Percentiles rank a stretch among this genome's conserved stretches.
phyloP scores from a whole-genome alignment of 1,140 invertebrate species.

The Saccostrea cuccullata region DNA sequence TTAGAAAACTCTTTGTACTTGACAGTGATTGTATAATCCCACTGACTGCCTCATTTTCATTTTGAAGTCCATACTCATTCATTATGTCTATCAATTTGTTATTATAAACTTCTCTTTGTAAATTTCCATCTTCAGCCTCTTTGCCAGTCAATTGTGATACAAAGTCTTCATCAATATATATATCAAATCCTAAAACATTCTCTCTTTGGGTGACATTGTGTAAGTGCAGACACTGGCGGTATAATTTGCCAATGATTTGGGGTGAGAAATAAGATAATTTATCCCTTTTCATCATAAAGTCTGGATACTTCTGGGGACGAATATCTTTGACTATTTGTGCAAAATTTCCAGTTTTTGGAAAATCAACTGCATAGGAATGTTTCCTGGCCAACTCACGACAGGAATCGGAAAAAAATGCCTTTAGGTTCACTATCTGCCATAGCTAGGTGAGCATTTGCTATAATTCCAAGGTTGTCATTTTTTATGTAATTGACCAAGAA shows the following conservation, averaged over 20 bases:
- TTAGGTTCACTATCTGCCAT: constrained; percentile 26
- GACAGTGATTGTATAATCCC: constrained; percentile 32
- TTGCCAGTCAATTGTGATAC: background rate
- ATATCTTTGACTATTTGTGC: constrained; percentile 23
- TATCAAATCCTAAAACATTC: background rate
- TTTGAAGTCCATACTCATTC: constrained; percentile 40
- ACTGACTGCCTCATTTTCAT: constrained; percentile 39
- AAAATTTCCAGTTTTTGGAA: constrained; percentile 41
- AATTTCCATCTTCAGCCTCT: background rate
- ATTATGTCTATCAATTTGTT: constrained; percentile 31
- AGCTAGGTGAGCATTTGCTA: constrained; percentile 46
- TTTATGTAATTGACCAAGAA: constrained; percentile 40
- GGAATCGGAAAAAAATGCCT: background rate
- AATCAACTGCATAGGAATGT: constrained; percentile 50
- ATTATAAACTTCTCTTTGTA: constrained; percentile 11
- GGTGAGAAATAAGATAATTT: constrained; percentile 29
- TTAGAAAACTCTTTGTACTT: background rate
- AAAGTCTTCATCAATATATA: background rate
- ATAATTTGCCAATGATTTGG: constrained; percentile 41
- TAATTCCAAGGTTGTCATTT: constrained; percentile 40
- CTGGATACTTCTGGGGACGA: constrained; percentile 39
- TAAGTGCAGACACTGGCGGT: background rate
- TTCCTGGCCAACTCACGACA: constrained; percentile 7
- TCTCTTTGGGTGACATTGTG: background rate
- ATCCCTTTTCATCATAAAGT: constrained; percentile 47